phyloP scores from a whole-genome alignment of 2,113 vertebrate genomes.

The Phyllostomus hastatus region DNA sequence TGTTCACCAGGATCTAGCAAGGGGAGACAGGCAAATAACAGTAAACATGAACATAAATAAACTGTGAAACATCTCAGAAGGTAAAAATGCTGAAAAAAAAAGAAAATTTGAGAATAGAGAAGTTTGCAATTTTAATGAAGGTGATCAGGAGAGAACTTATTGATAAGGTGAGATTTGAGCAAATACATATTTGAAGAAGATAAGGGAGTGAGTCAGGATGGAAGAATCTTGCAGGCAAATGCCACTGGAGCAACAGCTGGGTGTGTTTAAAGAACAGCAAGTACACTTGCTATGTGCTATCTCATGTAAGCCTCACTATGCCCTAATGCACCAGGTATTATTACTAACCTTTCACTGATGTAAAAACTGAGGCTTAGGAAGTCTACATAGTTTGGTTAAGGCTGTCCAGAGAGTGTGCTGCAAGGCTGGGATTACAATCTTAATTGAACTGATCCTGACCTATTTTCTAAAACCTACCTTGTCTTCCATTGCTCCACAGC shows the following conservation, averaged over 20 bases:
- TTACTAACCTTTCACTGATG: background rate
- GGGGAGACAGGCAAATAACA: background rate
- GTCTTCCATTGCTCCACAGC: background rate
- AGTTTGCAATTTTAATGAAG: background rate
- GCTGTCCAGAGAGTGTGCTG: background rate
- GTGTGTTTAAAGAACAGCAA: background rate
- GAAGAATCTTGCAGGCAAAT: background rate
- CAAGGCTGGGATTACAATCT: background rate
- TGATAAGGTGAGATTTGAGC: background rate
- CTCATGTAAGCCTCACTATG: background rate
- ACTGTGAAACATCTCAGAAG: background rate
- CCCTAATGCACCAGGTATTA: background rate
- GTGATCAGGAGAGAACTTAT: background rate
- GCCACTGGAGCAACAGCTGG: background rate
- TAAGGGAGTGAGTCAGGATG: background rate
- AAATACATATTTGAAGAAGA: background rate
- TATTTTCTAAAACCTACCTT: background rate
- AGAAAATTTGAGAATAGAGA: background rate
- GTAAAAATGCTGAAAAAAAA: background rate
- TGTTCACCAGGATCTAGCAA: background rate
- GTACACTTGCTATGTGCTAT: background rate
- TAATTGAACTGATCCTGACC: background rate
- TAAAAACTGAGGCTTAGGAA: slow-evolving; percentile 9
- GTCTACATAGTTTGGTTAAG: background rate
- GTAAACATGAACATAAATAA: background rate